A percentile compares a stretch with the other conserved stretches of the same genome.
Conservation (phyloP, 2,888 invertebrate species). For the Vannuccia rotundouncinata region DNA sequence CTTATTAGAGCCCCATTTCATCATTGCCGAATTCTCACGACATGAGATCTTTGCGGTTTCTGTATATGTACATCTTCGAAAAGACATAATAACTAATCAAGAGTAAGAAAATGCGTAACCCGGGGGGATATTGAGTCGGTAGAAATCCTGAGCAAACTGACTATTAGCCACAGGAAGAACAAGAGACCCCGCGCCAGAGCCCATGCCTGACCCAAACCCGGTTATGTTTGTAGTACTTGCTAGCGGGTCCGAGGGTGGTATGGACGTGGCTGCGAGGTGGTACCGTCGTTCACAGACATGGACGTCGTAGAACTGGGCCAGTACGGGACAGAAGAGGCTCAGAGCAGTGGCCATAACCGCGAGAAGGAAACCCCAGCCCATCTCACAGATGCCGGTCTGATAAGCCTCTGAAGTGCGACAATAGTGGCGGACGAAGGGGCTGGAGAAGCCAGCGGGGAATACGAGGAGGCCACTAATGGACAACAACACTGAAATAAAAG, state of each 20-base stretch:
- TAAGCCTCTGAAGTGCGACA: slow-evolving; percentile 45
- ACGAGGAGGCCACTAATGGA: slow-evolving; percentile 37
- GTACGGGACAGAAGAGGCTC: slow-evolving; percentile 36
- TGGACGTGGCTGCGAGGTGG: neutral
- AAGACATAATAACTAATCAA: no score
- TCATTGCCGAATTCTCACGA: no score
- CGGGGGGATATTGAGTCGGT: neutral
- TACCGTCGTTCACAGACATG: slow-evolving; percentile 34
- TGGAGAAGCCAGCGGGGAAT: slow-evolving; percentile 37
- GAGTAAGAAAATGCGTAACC: neutral
- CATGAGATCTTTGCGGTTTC: no score
- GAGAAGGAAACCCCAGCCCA: slow-evolving; percentile 43
- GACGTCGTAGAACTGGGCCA: slow-evolving; percentile 37
- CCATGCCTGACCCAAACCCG: neutral
- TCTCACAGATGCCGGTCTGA: slow-evolving; percentile 48
- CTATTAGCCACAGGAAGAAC: neutral
- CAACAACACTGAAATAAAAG: slow-evolving; percentile 15
- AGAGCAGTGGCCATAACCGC: slow-evolving; percentile 37
- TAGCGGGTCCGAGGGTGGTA: neutral
- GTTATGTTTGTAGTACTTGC: neutral
- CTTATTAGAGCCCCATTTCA: no score
- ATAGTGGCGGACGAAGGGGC: slow-evolving; percentile 43
- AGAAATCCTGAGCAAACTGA: neutral
- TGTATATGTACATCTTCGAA: no score
- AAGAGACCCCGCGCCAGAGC: neutral